phyloP scores from a whole-genome alignment of 2,797 vertebrate genomes.

The Pampus argenteus region DNA sequence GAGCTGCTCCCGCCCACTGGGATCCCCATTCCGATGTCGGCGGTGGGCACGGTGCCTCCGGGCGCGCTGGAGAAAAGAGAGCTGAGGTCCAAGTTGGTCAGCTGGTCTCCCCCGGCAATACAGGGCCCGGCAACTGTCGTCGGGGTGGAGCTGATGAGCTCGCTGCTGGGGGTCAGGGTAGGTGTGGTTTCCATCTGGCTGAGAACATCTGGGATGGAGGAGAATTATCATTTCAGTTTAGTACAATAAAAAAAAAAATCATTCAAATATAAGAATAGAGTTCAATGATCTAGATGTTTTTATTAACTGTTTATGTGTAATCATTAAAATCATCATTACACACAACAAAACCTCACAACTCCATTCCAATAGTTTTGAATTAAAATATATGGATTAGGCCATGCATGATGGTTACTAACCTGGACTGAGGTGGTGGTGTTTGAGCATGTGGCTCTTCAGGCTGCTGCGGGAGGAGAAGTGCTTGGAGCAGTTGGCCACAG shows the following conservation, averaged over 20 bases:
- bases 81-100: slow-evolving; percentile 91
- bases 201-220: slow-evolving; percentile 86
- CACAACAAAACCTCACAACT: too few species aligned
- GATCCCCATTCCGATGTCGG: slow-evolving; percentile 70
- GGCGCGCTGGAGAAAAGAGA: slow-evolving; percentile 92
- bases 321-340: too few species aligned
- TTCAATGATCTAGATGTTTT: background rate
- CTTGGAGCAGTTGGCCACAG: slow-evolving; percentile 91
- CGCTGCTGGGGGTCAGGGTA: slow-evolving; percentile 92
- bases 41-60: slow-evolving; percentile 59
- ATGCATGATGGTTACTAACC: slow-evolving; percentile 78
- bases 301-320: too few species aligned
- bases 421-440: slow-evolving; percentile 92
- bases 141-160: slow-evolving; percentile 89
- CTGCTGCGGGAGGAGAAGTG: slow-evolving; percentile 96
- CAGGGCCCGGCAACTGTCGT: slow-evolving; percentile 62
- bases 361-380: too few species aligned
- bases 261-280: background rate
- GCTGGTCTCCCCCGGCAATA: slow-evolving; percentile 77
- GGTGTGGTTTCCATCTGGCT: slow-evolving; percentile 91
- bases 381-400: background rate
- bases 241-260: background rate
- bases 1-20: slow-evolving; percentile 69
- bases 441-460: slow-evolving; percentile 94
- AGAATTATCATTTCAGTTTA: background rate